Conservation (phyloP, 2,113 vertebrate species). For the Acanthochromis polyacanthus region DNA sequence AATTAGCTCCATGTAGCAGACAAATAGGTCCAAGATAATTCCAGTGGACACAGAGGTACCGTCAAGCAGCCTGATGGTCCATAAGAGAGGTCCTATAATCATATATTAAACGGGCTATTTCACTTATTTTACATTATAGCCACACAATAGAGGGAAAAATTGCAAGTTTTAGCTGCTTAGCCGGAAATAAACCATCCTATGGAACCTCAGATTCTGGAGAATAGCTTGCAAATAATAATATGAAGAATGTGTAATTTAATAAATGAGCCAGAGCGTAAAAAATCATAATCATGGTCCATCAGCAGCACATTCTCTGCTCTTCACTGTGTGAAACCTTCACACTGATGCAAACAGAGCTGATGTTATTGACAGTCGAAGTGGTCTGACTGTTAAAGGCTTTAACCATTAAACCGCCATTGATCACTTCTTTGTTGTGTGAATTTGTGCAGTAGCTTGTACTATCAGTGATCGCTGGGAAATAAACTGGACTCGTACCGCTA, state of each 20-base stretch:
- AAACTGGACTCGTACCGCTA: not conserved
- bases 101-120: not conserved
- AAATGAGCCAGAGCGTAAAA: not conserved
- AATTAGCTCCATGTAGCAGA: constrained; percentile 38
- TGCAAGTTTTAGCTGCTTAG: not conserved
- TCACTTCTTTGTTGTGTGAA: constrained; percentile 1
- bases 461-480: not conserved
- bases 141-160: not conserved
- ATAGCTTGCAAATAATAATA: too few relatives aligned
- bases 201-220: not conserved
- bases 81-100: not conserved
- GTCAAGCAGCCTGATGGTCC: not conserved
- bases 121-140: not conserved
- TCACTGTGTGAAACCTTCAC: not conserved
- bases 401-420: not conserved
- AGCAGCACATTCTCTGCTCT: not conserved
- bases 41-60: not conserved
- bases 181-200: not conserved
- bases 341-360: not conserved
- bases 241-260: not conserved
- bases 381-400: not conserved
- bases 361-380: not conserved
- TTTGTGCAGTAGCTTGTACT: not conserved
- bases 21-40: constrained; percentile 17
- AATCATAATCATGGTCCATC: not conserved